Evolutionary conservation across 2,797 vertebrate genomes (phyloP), one percentile per base, ranked within the genome.

Genomic region (Etheostoma nigrum): DNA sequence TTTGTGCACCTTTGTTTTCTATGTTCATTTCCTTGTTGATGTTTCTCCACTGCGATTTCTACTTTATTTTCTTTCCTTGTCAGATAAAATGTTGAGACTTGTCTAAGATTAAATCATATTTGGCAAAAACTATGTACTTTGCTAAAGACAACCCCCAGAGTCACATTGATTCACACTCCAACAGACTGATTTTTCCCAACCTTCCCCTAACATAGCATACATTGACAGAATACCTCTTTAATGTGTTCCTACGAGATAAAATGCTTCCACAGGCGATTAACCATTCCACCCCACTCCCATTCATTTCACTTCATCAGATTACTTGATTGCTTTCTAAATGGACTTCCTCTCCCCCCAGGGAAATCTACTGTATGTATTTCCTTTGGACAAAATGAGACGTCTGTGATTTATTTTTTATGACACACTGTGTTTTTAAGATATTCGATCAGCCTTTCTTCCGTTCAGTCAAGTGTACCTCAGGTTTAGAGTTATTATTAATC

Each of bases 291-390:
- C 67, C 59, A 30, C 85, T 87, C 76, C 76, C 79, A 86, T 89
- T 91, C 82, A 90, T 91, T 91, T 89, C 79, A 85, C 83, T 89
- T 84, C 84, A 85, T 88, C 87, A 91, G 86, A 92, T 88, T 87
- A 84, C 78, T 83, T 89, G 82, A 89, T 88, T 88, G 77, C 81
- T 82, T 82, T 70, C 76, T 89, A 88, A 92, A 92, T 89, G 84
- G 77, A 86, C 88, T 81, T 74, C 67, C 68, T 81, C 72, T 25
- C 23, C 82, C 75, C 66, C 62, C 21, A 15, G 78, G 79, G 78
- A 83, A 75, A 83, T 76, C 70, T 23, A 67, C 79, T 72, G 67
- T 79, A 79, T 89, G 65, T 55, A 75, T 87, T 84, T 82, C 63
- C 62, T 79, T 72, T 69, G 72, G 76, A 84, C 66, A 83, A 80